These are phyloP conservation scores for Sorex maritimensis DNA, from an alignment of 2,797 vertebrate genomes.

Conservation along the genomic window DNA sequence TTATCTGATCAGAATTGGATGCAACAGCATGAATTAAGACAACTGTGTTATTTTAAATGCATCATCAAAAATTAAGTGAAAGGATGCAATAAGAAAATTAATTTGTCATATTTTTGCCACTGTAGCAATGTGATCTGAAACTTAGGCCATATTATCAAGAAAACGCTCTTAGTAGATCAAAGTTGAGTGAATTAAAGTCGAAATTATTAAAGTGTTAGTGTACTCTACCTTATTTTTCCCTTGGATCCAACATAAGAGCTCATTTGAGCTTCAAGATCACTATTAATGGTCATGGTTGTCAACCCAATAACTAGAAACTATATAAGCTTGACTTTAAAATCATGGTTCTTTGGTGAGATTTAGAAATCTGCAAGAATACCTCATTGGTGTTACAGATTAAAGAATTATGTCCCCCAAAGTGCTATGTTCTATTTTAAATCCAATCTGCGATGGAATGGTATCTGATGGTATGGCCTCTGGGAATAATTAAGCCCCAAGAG, in stretches of 20 bases:
- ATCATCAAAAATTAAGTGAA: neutral
- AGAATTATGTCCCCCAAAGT: neutral
- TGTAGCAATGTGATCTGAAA: neutral
- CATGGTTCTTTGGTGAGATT: neutral
- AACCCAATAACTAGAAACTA: neutral
- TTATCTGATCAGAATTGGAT: neutral
- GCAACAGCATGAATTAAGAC: neutral
- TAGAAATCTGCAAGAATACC: neutral
- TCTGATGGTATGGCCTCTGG: neutral
- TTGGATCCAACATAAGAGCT: neutral
- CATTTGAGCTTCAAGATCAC: neutral
- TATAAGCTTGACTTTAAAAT: neutral
- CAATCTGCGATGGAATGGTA: neutral
- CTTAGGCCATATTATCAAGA: neutral
- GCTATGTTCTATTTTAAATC: neutral
- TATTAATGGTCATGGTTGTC: neutral
- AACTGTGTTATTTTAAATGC: conserved; percentile 31
- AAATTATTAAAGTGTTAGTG: neutral
- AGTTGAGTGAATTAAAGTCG: neutral
- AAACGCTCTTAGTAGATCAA: neutral
- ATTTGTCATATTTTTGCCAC: neutral
- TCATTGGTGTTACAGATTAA: neutral
- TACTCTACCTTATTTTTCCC: accelerated
- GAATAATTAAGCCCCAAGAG: neutral
- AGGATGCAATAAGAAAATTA: neutral